A percentile compares a stretch with the other conserved stretches of the same genome.
These are phyloP conservation scores for Lophura nycthemera DNA, from an alignment of 2,113 vertebrate species.

Conservation along the genomic window DNA sequence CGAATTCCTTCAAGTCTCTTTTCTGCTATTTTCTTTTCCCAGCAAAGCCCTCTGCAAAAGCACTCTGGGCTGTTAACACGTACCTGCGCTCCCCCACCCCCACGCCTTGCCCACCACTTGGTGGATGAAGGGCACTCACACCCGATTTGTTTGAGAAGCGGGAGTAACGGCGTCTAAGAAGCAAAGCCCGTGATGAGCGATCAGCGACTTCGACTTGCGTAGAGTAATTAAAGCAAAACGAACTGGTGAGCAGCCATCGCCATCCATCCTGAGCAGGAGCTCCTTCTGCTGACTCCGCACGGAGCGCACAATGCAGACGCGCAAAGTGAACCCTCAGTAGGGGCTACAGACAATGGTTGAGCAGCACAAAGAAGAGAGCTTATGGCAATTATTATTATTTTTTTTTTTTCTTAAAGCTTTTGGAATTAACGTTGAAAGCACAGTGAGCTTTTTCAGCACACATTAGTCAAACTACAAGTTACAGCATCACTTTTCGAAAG, in stretches of 20 bases:
- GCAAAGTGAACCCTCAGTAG: background rate
- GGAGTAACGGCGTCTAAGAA: background rate
- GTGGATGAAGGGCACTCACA: background rate
- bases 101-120: fast-evolving
- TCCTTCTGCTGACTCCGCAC: constrained; percentile 50
- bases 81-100: fast-evolving
- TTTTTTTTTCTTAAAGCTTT: background rate
- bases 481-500: background rate
- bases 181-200: background rate
- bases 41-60: fast-evolving
- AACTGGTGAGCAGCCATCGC: constrained; percentile 11
- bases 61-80: fast-evolving
- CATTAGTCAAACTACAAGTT: background rate
- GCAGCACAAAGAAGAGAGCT: background rate
- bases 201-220: constrained; percentile 16
- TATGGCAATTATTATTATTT: background rate
- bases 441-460: fast-evolving
- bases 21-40: background rate
- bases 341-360: background rate
- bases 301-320: background rate
- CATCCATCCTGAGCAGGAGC: background rate
- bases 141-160: background rate
- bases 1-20: background rate
- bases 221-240: constrained; percentile 70
- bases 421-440: background rate